Evolutionary conservation across 2,888 invertebrate species (phyloP).

Genomic region (Scaptomyza reducta): DNA sequence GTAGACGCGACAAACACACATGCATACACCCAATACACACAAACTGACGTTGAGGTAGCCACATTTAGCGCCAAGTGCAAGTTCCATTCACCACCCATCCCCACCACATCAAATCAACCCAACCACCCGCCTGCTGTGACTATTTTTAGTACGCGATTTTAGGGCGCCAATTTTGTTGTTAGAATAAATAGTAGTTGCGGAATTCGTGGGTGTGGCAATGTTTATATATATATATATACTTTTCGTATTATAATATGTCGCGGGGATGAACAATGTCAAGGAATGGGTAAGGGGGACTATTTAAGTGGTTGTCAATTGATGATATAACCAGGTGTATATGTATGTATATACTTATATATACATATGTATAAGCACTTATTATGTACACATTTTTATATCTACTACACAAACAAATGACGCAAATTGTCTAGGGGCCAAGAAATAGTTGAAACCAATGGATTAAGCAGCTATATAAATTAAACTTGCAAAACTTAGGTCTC

Average conservation of each 20-base stretch:
- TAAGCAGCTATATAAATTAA: background rate
- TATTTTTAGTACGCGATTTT: constrained; percentile 67
- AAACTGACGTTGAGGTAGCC: constrained; percentile 74
- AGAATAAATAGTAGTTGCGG: constrained; percentile 49
- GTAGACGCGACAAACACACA: constrained; percentile 15
- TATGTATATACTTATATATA: constrained; percentile 1
- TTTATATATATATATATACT: constrained; percentile 11
- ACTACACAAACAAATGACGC: constrained; percentile 62
- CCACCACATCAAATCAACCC: background rate
- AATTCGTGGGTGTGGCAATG: constrained; percentile 14
- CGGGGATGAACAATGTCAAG: constrained; percentile 28
- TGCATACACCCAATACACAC: constrained; percentile 6
- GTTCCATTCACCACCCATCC: constrained; percentile 33
- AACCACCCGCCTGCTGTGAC: constrained; percentile 3
- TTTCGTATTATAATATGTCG: constrained; percentile 36
- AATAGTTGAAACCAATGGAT: constrained; percentile 12
- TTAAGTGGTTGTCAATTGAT: constrained; percentile 59
- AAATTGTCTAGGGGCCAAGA: constrained; percentile 31
- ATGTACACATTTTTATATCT: constrained; percentile 6
- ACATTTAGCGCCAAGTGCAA: constrained; percentile 64
- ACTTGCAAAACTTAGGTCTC: background rate
- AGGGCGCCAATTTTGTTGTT: constrained; percentile 52
- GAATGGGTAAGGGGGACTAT: background rate
- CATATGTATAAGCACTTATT: background rate
- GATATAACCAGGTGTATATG: constrained; percentile 53